phyloP scores from a whole-genome alignment of 2,797 vertebrate genomes.

The Peromyscus melanophrys region DNA sequence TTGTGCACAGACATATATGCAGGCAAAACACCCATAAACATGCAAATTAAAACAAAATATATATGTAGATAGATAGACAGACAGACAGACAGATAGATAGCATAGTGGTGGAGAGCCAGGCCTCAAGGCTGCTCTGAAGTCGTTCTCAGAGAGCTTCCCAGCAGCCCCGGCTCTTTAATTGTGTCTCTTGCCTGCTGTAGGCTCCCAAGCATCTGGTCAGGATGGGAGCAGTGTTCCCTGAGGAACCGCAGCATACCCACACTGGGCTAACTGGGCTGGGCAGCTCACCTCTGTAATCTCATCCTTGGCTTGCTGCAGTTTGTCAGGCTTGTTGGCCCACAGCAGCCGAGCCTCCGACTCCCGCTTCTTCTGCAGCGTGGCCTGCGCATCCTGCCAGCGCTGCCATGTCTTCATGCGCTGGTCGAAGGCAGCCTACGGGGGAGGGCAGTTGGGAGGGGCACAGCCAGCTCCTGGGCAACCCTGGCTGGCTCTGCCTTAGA shows the following conservation, averaged over 20 bases:
- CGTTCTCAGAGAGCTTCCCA: neutral
- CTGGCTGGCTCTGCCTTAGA: neutral
- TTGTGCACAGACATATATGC: neutral
- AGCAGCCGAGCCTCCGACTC: constrained; percentile 97
- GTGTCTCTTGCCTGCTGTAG: neutral
- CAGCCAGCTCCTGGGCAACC: constrained; percentile 7
- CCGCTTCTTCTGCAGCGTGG: constrained; percentile 96
- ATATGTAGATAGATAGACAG: neutral
- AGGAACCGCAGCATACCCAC: neutral
- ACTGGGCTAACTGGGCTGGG: neutral
- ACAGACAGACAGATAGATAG: neutral
- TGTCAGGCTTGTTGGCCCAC: constrained; percentile 99
- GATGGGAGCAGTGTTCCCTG: neutral
- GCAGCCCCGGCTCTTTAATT: neutral
- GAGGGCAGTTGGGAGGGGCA: constrained; percentile 13
- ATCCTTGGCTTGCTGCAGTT: constrained; percentile 98
- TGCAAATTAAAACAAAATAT: neutral
- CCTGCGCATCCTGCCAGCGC: constrained; percentile 97
- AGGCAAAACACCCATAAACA: neutral
- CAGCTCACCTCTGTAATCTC: constrained; percentile 95
- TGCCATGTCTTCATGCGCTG: constrained; percentile 99
- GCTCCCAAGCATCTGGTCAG: neutral
- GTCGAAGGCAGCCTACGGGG: constrained; percentile 95
- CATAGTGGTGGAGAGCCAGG: neutral
- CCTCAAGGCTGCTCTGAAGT: neutral